Base-by-base conservation (phyloP, 2,113 vertebrate species). In the Heliornis fulica region DNA sequence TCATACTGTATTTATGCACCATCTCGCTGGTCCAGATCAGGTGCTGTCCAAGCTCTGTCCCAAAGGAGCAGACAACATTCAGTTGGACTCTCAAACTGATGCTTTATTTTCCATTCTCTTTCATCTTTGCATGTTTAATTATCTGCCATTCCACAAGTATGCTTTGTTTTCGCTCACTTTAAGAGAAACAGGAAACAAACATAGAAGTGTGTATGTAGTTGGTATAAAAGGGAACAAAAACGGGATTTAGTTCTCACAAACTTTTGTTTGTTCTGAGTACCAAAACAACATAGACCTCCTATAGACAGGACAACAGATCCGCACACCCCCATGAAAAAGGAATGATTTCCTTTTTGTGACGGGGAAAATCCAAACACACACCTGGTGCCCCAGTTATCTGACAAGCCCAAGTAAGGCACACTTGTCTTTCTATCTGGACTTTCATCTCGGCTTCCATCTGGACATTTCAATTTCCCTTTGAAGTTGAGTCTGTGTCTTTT, bases 401-500 rank as follows among this genome's bases (percentile, higher is more conserved):
- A 90, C 95, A 80, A 97, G 85, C 53, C 69, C 89, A 82, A 92
- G 90, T 66, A 88, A 93, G 75, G 68, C 92, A 83, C 81, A 68
- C 92, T 94, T 85, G 86, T 57, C 94, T 97, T 94, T 83, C 96
- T 93, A 90, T 92, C 90, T 95, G 74, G 78, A 87, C 84, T 96
- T 97, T 96, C 96, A 93, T 97, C 95, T 96, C 5, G 23, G 87
- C 95, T 97, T 96, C 97, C 93, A 93, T 92, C 86, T 90, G 86
- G 66, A 94, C 88, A 93, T 89, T 96, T 97, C 94, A 79, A 94
- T 97, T 97, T 97, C 92, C 91, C 96, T 98, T 97, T 95, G 91
- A 98, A 96, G 91, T 96, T 92, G 80, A 84, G 74, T 70, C 74
- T 95, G 79, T 89, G 80, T 61, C 93, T 95, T 95, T 92, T 96